Base-by-base conservation (phyloP, 2,113 vertebrate species). In the Microcebus lehilahytsara region DNA sequence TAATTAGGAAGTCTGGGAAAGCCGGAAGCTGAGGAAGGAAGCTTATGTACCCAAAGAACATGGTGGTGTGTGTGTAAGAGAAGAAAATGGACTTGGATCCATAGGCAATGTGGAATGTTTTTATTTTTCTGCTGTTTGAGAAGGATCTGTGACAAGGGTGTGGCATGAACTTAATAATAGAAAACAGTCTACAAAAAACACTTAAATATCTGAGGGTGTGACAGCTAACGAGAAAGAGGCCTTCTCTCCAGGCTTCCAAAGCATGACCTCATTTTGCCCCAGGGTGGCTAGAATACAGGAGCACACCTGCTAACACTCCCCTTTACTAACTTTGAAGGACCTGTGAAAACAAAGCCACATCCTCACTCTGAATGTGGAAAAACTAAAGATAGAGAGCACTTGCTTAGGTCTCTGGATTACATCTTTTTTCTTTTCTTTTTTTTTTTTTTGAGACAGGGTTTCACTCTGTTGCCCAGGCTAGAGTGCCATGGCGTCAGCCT, bases 1-100 rank as follows among this genome's bases (percentile, higher is more conserved):
- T 40, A 40, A 40, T 40, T 2, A 96, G 91, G 96, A 98, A 95
- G 53, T 94, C 91, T 72, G 84, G 79, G 86, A 93, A 96, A 97
- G 87, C 94, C 96, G 95, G 95, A 75, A 64, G 89, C 95, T 89
- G 84, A 93, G 95, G 85, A 97, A 88, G 69, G 51, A 85, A 95
- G 13, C 88, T 96, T 3, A 64, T 58, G 58, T 77, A 92, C 17
- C 14, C 34, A 95, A 60, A 96, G 30, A 88, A 93, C 97, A 96
- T 23, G 75, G n/a, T 95, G 96, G 75, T 56, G 49, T 88, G 32
- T 66, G 58, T 72, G 77, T 0, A 81, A 83, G 85, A 69, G 87
- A 91, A 95, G 13, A 91, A 97, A 97, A 83, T 67, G 0, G 93
- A 53, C 2, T 16, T 16, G 42, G 58, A 56, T 53, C 11, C 10